These are phyloP conservation scores for Horisme vitalbata DNA, from an alignment of 2,888 invertebrate genomes.

Conservation along the genomic window DNA sequence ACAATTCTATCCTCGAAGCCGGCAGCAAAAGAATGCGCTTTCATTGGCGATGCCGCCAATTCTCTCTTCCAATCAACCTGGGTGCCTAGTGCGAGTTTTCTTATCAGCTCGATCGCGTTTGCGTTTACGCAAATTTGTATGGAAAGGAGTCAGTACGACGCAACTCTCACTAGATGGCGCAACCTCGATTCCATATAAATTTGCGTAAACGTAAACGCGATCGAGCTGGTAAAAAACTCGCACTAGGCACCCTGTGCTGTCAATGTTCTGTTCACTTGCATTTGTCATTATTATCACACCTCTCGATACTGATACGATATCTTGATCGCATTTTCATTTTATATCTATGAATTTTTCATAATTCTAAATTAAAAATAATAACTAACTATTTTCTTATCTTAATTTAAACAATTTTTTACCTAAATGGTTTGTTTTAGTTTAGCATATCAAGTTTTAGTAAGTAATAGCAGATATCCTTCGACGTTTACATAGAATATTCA, in stretches of 20 bases:
- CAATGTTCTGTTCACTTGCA: constrained; percentile 8
- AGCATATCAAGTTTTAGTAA: background rate
- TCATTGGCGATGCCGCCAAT: constrained; percentile 9
- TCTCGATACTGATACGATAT: constrained; percentile 4
- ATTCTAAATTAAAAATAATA: background rate
- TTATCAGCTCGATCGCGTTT: no score
- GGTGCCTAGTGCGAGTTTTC: no score
- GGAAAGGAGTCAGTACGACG: no score
- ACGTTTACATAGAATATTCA: constrained; percentile 2
- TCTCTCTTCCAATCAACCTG: no score
- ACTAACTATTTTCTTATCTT: no score
- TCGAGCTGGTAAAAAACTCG: no score
- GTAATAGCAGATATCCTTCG: background rate
- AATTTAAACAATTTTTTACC: no score
- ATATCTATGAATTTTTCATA: background rate
- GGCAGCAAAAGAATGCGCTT: constrained; percentile 12
- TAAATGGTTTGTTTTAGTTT: background rate
- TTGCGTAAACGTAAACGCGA: no score
- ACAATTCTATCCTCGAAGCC: constrained; percentile 14
- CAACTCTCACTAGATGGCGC: no score
- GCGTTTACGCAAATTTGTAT: no score
- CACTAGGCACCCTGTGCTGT: constrained; percentile 1
- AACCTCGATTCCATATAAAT: no score
- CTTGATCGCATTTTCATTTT: constrained; percentile 2
- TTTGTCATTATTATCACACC: constrained; percentile 14